Conservation (phyloP, 2,113 vertebrate species). For the Talpa occidentalis region DNA sequence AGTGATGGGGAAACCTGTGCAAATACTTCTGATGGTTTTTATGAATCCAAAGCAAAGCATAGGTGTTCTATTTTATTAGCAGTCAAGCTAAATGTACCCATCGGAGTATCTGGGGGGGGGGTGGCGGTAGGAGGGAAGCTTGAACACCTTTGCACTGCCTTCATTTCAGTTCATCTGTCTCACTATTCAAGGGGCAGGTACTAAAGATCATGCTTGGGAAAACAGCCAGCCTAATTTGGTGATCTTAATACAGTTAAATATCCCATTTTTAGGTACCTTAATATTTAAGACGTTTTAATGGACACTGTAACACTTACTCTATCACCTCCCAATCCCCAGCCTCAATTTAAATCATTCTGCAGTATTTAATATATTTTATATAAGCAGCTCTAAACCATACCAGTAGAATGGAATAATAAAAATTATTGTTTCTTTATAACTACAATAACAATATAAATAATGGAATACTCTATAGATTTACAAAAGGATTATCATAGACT, state of each 20-base stretch:
- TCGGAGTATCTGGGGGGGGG: background rate
- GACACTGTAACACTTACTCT: slow-evolving; percentile 14
- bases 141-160: background rate
- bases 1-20: background rate
- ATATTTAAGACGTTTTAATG: slow-evolving; percentile 63
- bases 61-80: background rate
- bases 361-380: slow-evolving; percentile 51
- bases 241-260: background rate
- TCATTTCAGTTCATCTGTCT: background rate
- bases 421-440: slow-evolving; percentile 63
- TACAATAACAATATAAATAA: slow-evolving; percentile 61
- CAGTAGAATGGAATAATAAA: slow-evolving; percentile 49
- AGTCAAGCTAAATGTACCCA: background rate
- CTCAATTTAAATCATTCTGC: slow-evolving; percentile 49
- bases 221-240: slow-evolving; percentile 30
- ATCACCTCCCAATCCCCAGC: slow-evolving; percentile 13
- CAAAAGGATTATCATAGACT: background rate
- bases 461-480: slow-evolving; percentile 27
- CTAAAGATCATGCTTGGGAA: background rate
- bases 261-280: slow-evolving; percentile 39
- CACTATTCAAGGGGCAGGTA: background rate
- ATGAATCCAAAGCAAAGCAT: background rate
- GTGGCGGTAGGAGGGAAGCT: accelerated
- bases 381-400: slow-evolving; percentile 6
- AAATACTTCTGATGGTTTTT: background rate